These are phyloP conservation scores for Drosophila athabasca DNA, from an alignment of 1,140 invertebrate species.

Conservation along the genomic window DNA sequence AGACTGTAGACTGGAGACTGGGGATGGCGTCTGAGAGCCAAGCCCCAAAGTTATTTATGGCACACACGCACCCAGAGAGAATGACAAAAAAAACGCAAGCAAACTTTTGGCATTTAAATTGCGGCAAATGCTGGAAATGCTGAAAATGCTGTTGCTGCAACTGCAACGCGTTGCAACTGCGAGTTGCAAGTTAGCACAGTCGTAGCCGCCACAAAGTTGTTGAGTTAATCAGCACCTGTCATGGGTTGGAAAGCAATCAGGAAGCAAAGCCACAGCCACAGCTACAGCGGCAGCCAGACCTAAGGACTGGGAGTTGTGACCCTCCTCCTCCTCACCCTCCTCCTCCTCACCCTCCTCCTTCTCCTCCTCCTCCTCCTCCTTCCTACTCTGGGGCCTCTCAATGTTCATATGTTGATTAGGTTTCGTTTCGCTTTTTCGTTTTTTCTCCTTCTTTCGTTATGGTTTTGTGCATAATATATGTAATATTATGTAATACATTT, in stretches of 20 bases:
- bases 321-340: slow-evolving; percentile 10
- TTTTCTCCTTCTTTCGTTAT: slow-evolving; percentile 36
- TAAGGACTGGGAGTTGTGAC: slow-evolving; percentile 2
- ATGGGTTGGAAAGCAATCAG: slow-evolving; percentile 66
- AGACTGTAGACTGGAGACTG: neutral
- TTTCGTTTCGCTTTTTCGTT: slow-evolving; percentile 39
- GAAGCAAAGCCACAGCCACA: slow-evolving; percentile 44
- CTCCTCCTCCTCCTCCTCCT: no score
- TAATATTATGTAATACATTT: slow-evolving; percentile 57
- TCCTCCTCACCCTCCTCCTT: slow-evolving; percentile 16
- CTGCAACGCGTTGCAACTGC: slow-evolving; percentile 30
- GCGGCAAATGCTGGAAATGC: slow-evolving; percentile 13
- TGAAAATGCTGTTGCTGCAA: slow-evolving; percentile 5
- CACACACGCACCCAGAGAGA: slow-evolving; percentile 47
- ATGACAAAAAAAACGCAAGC: slow-evolving; percentile 36
- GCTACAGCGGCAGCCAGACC: slow-evolving; percentile 10
- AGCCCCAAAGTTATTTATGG: slow-evolving; percentile 60
- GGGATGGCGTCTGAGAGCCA: neutral
- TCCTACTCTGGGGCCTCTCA: slow-evolving; percentile 22
- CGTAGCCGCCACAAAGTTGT: slow-evolving; percentile 7
- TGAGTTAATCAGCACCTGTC: slow-evolving; percentile 75
- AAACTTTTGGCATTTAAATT: slow-evolving; percentile 44
- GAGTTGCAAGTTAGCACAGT: slow-evolving; percentile 8
- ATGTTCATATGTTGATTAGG: slow-evolving; percentile 64
- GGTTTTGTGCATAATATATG: slow-evolving; percentile 36